Percentiles rank a stretch among this genome's conserved stretches.
Conservation (phyloP, 2,888 invertebrate genomes). For the Gonocerus acuteangulatus region DNA sequence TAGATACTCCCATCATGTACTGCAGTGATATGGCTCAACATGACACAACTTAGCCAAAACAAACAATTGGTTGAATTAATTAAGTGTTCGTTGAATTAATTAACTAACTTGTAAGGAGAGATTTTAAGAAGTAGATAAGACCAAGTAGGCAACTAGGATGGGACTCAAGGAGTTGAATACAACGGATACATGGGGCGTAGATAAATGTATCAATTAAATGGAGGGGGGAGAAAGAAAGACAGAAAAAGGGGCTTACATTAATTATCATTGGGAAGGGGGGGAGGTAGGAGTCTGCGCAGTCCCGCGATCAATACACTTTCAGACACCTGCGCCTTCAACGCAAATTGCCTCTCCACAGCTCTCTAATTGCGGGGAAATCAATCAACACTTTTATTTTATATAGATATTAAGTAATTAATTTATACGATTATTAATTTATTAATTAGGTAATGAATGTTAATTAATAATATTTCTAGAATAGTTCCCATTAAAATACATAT, state of each 20-base stretch:
- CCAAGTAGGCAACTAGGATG: no score
- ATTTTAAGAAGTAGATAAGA: no score
- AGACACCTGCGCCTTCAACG: slow-evolving; percentile 15
- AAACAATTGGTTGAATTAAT: no score
- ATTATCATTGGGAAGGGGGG: slow-evolving; percentile 19
- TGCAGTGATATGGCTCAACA: no score
- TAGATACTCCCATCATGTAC: no score
- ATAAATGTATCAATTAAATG: slow-evolving; percentile 23
- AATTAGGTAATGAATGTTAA: slow-evolving; percentile 1
- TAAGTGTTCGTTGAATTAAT: no score
- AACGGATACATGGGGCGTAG: background rate
- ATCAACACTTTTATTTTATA: background rate
- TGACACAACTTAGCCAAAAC: no score
- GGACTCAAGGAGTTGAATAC: no score
- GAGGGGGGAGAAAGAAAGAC: background rate
- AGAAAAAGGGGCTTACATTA: slow-evolving; percentile 18
- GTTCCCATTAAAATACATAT: no score
- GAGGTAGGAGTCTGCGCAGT: background rate
- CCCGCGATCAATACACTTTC: slow-evolving; percentile 4
- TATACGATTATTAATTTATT: background rate
- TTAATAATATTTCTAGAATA: background rate
- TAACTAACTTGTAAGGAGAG: no score
- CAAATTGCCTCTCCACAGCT: slow-evolving; percentile 3
- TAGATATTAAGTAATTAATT: background rate
- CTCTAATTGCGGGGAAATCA: background rate